Conservation (phyloP, 2,797 vertebrate species). For the Alca torda region DNA sequence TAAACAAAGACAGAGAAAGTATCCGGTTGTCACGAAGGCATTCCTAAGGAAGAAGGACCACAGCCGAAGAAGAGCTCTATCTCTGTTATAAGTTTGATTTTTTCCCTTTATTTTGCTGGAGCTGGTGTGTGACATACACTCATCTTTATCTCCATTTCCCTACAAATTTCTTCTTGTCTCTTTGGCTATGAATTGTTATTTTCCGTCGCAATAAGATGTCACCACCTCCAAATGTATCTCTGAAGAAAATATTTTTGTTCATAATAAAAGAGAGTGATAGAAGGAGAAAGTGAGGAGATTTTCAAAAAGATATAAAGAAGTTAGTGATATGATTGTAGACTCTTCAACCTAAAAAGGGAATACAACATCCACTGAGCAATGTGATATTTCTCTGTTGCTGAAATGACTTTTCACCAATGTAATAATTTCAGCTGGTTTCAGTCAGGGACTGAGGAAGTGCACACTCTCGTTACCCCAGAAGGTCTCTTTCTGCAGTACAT, state of each 20-base stretch:
- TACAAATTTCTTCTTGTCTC: background rate
- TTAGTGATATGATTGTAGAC: rapidly evolving
- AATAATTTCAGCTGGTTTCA: background rate
- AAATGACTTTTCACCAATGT: background rate
- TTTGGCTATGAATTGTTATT: background rate
- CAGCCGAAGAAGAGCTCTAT: background rate
- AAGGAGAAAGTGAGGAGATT: background rate
- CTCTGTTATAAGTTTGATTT: background rate
- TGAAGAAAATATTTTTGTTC: background rate
- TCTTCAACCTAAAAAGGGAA: background rate
- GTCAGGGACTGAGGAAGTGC: background rate
- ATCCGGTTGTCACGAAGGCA: background rate
- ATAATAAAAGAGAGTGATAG: background rate
- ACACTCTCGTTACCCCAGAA: background rate
- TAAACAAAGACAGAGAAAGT: background rate
- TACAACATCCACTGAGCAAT: background rate
- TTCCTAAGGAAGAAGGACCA: background rate
- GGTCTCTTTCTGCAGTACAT: background rate
- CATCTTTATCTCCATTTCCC: background rate
- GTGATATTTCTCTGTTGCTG: background rate
- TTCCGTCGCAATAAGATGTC: background rate
- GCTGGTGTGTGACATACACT: background rate
- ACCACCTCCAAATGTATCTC: background rate
- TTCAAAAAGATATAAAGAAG: background rate
- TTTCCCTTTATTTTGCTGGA: background rate